Evolutionary conservation across 2,797 vertebrate genomes (phyloP), one percentile per base, ranked within the genome.

Genomic region (Pangasius sanitwongsei): DNA sequence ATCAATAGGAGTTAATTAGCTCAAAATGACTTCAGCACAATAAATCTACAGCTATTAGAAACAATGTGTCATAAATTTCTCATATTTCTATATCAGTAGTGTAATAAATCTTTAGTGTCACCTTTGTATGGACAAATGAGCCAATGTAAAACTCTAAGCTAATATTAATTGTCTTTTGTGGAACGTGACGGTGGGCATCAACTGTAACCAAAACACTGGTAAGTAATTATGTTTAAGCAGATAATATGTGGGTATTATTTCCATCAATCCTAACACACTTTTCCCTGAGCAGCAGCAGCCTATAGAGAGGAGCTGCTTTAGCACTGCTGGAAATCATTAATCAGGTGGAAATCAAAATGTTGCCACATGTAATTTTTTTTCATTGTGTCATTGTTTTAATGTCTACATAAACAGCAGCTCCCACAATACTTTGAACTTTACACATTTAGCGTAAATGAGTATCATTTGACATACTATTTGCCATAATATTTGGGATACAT

Each of bases 1-100:
- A 89, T 90, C 75, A 89, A 89, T 91, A 41, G 86, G 48, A 89
- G 84, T 89, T 87, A 78, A 89, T 91, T 87, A 88, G 41, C 90
- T 85, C n/a, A 55, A 67, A 77, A 90, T 81, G 57, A 90, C 23
- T 87, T 70, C 25, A 57, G 86, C 13, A 53, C 63, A 83, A 86
- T 86, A 80, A 69, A 69, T 70, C 74, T 23, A 72, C 63, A 55
- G 65, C 63, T 63, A 34, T 23, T 69, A 12, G 16, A 78, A 57
- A 53, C 48, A 37, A 31, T 13, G 28, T 75, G 75, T 69, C 12
- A 61, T 18, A 0, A 25, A 86, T 37, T 83, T 78, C 18, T 53
- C 48, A 70, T 16, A n/a, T 5, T 57, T 82, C 67, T 41, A 44
- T 18, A 20, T 25, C 28, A 28, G 6, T 44, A 37, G 57, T 20